phyloP scores from a whole-genome alignment of 1,140 invertebrate species.

The Littorina saxatilis region DNA sequence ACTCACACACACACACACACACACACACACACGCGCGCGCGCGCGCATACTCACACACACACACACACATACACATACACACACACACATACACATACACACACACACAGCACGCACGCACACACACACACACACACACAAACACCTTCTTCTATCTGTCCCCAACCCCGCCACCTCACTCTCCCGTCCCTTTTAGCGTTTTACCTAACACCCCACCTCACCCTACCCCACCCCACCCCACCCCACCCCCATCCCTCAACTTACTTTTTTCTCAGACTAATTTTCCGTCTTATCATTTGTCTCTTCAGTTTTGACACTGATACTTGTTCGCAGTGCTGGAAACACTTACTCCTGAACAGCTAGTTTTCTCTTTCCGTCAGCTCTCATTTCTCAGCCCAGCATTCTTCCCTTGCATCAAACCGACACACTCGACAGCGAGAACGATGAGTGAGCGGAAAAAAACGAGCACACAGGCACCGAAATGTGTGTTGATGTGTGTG shows the following conservation, averaged over 20 bases:
- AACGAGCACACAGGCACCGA: no score
- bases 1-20: no score
- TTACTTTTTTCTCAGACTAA: not conserved
- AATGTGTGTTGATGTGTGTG: no score
- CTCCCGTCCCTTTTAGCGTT: no score
- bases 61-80: conserved; percentile 21
- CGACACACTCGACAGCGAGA: not conserved
- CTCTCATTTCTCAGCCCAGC: not conserved
- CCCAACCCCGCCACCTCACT: not conserved
- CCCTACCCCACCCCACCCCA: no score
- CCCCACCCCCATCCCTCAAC: no score
- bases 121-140: conserved; percentile 23
- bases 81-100: no score
- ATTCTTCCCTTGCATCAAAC: not conserved
- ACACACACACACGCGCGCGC: not conserved
- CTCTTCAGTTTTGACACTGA: not conserved
- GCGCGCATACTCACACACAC: no score
- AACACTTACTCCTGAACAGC: not conserved
- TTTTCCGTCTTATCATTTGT: not conserved
- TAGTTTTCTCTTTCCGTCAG: conserved; percentile 1
- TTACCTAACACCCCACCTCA: no score
- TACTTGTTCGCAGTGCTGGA: not conserved
- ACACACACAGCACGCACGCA: no score
- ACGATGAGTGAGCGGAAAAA: no score
- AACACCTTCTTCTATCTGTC: not conserved